A percentile compares a stretch with the other conserved stretches of the same genome.
Evolutionary conservation across 2,888 invertebrate species (phyloP).

Genomic region (Herminia tarsipennalis): DNA sequence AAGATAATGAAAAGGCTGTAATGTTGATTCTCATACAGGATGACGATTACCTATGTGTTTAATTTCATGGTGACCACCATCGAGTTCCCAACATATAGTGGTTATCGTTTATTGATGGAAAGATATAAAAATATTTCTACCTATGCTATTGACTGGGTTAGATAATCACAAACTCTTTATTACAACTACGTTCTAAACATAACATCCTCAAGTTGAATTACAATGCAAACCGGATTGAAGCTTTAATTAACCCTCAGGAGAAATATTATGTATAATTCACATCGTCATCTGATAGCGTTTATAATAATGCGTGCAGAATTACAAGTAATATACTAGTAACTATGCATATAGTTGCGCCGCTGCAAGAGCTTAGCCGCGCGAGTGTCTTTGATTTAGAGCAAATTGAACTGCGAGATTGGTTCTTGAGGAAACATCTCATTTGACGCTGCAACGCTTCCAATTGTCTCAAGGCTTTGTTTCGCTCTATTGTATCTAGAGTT

Average conservation of each 20-base stretch:
- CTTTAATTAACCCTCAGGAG: constrained; percentile 52
- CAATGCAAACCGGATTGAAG: constrained; percentile 42
- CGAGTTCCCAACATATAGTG: too few species aligned
- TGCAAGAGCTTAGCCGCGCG: constrained; percentile 46
- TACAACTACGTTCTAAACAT: too few species aligned
- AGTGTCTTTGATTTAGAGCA: constrained; percentile 77
- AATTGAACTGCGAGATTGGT: constrained; percentile 80
- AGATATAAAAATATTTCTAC: too few species aligned
- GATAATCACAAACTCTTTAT: too few species aligned
- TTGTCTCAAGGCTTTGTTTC: constrained; percentile 67
- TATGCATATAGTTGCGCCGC: constrained; percentile 43
- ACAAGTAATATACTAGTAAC: constrained; percentile 54
- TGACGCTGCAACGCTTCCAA: constrained; percentile 79
- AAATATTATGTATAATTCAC: too few species aligned
- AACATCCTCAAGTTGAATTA: constrained; percentile 51
- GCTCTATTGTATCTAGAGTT: constrained; percentile 63
- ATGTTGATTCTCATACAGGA: too few species aligned
- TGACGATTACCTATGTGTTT: too few species aligned
- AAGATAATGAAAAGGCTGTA: too few species aligned
- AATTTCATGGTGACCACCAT: too few species aligned
- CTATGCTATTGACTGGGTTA: too few species aligned
- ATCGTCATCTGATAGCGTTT: constrained; percentile 55
- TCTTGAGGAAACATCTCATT: constrained; percentile 76
- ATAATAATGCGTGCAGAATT: constrained; percentile 60
- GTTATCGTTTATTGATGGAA: too few species aligned